These are phyloP conservation scores for Thinocorus orbignyianus DNA, from an alignment of 2,113 vertebrate genomes.

Conservation along the genomic window DNA sequence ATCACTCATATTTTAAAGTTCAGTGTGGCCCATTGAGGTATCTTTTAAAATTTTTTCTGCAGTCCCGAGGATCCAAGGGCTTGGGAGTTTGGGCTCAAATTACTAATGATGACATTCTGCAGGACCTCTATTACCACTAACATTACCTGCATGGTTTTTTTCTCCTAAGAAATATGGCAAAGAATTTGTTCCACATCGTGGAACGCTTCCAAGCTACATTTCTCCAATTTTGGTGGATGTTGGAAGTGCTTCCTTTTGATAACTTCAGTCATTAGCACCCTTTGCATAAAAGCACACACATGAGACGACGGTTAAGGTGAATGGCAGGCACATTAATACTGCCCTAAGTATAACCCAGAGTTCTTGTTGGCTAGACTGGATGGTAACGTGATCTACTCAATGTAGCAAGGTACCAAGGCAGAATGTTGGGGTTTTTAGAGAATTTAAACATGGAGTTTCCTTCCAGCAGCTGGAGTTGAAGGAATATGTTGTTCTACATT, in stretches of 20 bases:
- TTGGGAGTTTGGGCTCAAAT: not conserved
- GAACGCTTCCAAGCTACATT: not conserved
- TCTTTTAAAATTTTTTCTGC: not conserved
- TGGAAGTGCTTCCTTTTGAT: not conserved
- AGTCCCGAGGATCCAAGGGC: not conserved
- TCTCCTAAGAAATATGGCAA: not conserved
- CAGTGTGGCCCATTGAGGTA: not conserved
- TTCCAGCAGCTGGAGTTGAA: not conserved
- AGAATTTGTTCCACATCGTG: not conserved
- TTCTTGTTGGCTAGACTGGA: not conserved
- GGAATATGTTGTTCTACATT: not conserved
- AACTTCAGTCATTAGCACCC: not conserved
- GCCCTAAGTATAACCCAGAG: not conserved
- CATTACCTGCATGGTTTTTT: not conserved
- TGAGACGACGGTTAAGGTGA: rapidly evolving
- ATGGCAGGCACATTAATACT: not conserved
- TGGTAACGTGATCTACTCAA: not conserved
- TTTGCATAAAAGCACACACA: not conserved
- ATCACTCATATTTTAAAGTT: not conserved
- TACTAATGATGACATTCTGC: not conserved
- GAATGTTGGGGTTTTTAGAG: not conserved
- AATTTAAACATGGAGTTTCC: not conserved
- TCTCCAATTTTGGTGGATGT: not conserved
- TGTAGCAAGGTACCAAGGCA: not conserved
- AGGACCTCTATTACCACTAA: not conserved